phyloP scores from a whole-genome alignment of 2,888 invertebrate genomes.

The Tuberolachnus salignus region DNA sequence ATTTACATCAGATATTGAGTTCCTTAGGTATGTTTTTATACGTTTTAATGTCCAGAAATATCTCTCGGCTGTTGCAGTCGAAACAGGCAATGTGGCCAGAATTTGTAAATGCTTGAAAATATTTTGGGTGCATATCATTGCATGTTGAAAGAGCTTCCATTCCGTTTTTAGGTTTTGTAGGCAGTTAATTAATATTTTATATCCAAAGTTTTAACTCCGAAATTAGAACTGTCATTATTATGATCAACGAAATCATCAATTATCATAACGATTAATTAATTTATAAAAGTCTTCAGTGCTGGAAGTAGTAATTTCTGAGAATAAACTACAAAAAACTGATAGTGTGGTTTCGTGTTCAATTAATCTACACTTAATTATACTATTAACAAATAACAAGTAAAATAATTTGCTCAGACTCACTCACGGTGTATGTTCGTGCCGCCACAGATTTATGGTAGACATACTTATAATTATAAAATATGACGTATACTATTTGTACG shows the following conservation, averaged over 20 bases:
- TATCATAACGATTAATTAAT: background rate
- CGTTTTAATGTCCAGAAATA: too few relatives aligned
- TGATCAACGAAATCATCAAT: background rate
- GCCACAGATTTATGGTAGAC: too few relatives aligned
- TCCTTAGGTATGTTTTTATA: background rate
- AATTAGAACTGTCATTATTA: background rate
- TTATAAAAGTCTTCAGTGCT: background rate
- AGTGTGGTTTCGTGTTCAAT: background rate
- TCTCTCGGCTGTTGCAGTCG: too few relatives aligned
- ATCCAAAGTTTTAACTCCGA: slow-evolving; percentile 3
- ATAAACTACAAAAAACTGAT: slow-evolving; percentile 13
- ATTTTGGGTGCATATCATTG: background rate
- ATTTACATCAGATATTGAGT: slow-evolving; percentile 1
- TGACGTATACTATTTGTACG: too few relatives aligned
- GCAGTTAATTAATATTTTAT: background rate
- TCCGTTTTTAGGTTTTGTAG: background rate
- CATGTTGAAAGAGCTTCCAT: background rate
- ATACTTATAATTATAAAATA: too few relatives aligned
- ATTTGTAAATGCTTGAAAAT: background rate
- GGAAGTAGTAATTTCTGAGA: background rate
- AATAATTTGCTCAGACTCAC: too few relatives aligned
- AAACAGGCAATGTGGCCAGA: background rate
- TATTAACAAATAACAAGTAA: too few relatives aligned
- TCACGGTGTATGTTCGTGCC: too few relatives aligned
- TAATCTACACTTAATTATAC: slow-evolving; percentile 20